phyloP scores from a whole-genome alignment of 2,113 vertebrate species.

The Talpa occidentalis region DNA sequence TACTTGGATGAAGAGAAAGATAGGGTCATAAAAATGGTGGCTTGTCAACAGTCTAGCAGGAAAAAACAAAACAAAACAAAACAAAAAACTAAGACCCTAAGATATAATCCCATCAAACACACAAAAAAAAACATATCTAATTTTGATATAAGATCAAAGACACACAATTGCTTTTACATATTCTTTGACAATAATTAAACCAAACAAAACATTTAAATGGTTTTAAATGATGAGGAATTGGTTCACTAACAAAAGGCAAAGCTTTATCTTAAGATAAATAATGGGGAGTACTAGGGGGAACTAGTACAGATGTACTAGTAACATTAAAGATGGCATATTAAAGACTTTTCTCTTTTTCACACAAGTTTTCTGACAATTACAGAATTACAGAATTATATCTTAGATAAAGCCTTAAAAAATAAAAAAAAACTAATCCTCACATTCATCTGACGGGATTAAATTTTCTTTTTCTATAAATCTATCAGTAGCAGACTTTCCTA shows the following conservation, averaged over 20 bases:
- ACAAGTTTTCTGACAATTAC: not conserved
- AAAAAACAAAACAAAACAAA: too few species aligned
- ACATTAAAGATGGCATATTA: too few species aligned
- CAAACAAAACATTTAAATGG: not conserved
- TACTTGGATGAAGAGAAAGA: not conserved
- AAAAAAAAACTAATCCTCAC: not conserved
- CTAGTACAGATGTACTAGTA: not conserved
- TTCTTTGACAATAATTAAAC: not conserved
- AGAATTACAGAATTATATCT: not conserved
- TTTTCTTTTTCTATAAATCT: conserved; percentile 34
- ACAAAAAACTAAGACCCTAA: not conserved
- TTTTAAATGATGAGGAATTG: not conserved
- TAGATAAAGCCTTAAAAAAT: not conserved
- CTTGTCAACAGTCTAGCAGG: not conserved
- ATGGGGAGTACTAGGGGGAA: not conserved
- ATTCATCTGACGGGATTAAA: not conserved
- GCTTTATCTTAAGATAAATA: not conserved
- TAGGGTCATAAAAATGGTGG: not conserved
- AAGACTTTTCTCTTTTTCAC: not conserved
- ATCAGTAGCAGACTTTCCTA: too few species aligned
- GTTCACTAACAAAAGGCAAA: not conserved
- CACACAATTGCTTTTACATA: not conserved
- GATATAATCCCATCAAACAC: not conserved
- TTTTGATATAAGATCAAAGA: not conserved
- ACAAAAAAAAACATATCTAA: not conserved